Percentiles rank a stretch among this genome's conserved stretches.
These are phyloP conservation scores for Sinocyclocheilus grahami DNA, from an alignment of 2,113 vertebrate genomes.

Conservation along the genomic window DNA sequence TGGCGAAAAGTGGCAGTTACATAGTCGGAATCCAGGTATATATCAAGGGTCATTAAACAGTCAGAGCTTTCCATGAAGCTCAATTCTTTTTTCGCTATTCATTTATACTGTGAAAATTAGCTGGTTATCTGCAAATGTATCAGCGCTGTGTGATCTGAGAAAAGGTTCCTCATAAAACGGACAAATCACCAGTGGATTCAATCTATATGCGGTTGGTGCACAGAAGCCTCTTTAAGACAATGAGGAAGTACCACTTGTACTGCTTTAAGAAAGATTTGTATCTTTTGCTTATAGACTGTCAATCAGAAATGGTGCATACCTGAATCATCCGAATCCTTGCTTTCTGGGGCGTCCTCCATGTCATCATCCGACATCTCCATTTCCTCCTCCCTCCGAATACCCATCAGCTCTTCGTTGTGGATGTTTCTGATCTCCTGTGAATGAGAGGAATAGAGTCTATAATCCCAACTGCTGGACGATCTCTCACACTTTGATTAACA, in stretches of 20 bases:
- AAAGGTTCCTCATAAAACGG: conserved; percentile 40
- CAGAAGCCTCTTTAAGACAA: neutral
- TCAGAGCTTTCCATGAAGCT: neutral
- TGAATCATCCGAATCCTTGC: conserved; percentile 88
- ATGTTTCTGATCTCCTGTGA: conserved; percentile 94
- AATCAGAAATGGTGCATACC: conserved; percentile 72
- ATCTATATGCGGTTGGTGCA: conserved; percentile 6
- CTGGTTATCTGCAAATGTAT: conserved; percentile 23
- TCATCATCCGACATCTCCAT: conserved; percentile 99
- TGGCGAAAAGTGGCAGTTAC: conserved; percentile 1
- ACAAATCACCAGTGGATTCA: conserved; percentile 54
- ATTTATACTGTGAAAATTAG: conserved; percentile 17
- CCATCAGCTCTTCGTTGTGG: conserved; percentile 97
- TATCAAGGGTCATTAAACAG: conserved; percentile 9
- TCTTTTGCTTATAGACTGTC: neutral
- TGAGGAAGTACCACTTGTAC: neutral
- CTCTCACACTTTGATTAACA: conserved; percentile 28
- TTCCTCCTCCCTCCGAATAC: conserved; percentile 93
- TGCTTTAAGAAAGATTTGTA: neutral
- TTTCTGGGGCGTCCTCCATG: conserved; percentile 81
- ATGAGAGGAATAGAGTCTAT: conserved; percentile 5
- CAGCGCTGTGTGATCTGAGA: conserved; percentile 17
- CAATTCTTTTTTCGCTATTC: neutral
- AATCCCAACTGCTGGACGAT: conserved; percentile 1
- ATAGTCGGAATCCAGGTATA: neutral